A percentile compares a stretch with the other conserved stretches of the same genome.
These are phyloP conservation scores for Dolichallabes microphthalmus DNA, from an alignment of 2,113 vertebrate genomes.

Conservation along the genomic window DNA sequence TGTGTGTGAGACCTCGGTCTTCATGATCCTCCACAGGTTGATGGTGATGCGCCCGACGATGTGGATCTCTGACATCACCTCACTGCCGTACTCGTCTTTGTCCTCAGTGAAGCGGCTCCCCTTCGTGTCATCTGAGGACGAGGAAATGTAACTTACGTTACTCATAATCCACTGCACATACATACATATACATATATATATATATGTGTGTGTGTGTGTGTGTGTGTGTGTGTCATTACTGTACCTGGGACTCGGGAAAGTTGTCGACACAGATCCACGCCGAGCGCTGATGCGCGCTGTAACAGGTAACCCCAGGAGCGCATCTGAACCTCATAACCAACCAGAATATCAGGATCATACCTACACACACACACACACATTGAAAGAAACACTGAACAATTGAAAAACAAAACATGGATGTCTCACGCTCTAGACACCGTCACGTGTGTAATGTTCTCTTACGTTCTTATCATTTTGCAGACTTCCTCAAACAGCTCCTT, in stretches of 20 bases:
- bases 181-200: too few relatives aligned
- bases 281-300: constrained; percentile 84
- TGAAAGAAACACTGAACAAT: too few relatives aligned
- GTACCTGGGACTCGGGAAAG: constrained; percentile 93
- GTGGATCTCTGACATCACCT: constrained; percentile 95
- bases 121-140: constrained; percentile 81
- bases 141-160: not conserved
- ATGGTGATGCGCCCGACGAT: constrained; percentile 87
- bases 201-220: constrained; percentile 2
- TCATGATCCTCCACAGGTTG: constrained; percentile 98
- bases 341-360: constrained; percentile 94
- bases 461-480: constrained; percentile 85
- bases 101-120: constrained; percentile 88
- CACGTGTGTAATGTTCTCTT: constrained; percentile 43
- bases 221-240: constrained; percentile 2
- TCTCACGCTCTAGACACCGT: too few relatives aligned
- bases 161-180: not conserved
- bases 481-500: constrained; percentile 90
- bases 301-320: constrained; percentile 96
- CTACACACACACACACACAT: constrained; percentile 64
- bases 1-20: constrained; percentile 79
- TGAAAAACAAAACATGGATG: too few relatives aligned
- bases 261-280: constrained; percentile 87
- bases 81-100: constrained; percentile 88
- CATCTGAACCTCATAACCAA: constrained; percentile 98